Base-by-base conservation (phyloP, 2,888 invertebrate genomes). In the Lamproptera curius region DNA sequence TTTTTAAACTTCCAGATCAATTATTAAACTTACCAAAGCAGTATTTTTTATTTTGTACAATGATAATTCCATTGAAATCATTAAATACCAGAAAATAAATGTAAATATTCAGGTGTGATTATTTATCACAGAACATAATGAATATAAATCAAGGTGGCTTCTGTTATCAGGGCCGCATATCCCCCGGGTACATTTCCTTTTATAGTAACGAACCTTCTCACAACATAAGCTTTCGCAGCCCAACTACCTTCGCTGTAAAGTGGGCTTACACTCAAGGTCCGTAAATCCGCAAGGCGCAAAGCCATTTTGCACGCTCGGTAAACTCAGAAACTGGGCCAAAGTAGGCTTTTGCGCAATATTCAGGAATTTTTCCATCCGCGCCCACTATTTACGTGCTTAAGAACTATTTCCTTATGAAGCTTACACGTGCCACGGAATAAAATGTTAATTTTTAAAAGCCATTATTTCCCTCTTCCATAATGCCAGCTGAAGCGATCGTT, bases 301-400 rank as follows among this genome's bases (percentile, higher is more conserved):
- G 70, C 74, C 73, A 84, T 84, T 82, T 73, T 76, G 76, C 73
- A 75, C 77, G 81, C 72, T 79, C 78, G 68, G 78, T 76, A 79
- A 83, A 83, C 77, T 82, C 73, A 73, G 74, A 73, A 86, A 83
- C 76, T 84, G 71, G 84, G 86, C 72, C 82, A 80, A 80, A 79
- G 81, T 80, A 78, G 83, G 83, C 82, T 83, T 82, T 73, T 67
- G 73, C 70, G 63, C 76, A 76, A 81, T 79, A 74, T 73, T 76
- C 70, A 73, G 70, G 66, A 72, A 70, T 62, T 67, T 65, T 62
- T 61, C 69, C 64, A 64, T 65, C 66, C 51, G 16, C 26, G 67
- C 65, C 67, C 64, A 71, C 72, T 73, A 76, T 71, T 80, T 73
- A 78, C 76, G 75, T 78, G 73, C 75, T 76, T 79, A 80, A 76